These are phyloP conservation scores for Dicyrtoma fusca DNA, from an alignment of 2,888 invertebrate species.

Conservation along the genomic window DNA sequence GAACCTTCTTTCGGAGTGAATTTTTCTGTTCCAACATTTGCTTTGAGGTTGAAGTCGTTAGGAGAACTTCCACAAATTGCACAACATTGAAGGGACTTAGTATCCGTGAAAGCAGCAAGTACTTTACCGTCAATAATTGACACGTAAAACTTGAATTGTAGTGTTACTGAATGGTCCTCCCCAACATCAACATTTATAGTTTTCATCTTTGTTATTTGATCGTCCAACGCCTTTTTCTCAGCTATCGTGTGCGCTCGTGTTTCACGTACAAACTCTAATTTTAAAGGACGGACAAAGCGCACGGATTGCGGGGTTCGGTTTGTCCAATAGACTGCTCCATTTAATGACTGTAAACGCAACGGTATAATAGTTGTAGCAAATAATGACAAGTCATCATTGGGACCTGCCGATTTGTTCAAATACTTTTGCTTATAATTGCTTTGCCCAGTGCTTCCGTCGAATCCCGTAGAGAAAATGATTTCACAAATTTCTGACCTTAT, in stretches of 20 bases:
- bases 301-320: conserved; percentile 34
- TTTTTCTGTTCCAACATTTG: neutral
- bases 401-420: no score
- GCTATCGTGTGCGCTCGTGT: neutral
- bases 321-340: conserved; percentile 11
- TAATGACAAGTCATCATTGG: no score
- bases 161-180: neutral
- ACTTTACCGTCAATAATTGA: conserved; percentile 42
- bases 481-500: neutral
- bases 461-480: neutral
- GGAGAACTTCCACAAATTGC: conserved; percentile 33
- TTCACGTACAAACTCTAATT: conserved; percentile 36
- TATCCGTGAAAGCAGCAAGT: conserved; percentile 7
- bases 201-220: conserved; percentile 20
- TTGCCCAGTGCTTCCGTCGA: no score
- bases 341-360: neutral
- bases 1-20: neutral
- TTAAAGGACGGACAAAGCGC: conserved; percentile 26
- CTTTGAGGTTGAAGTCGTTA: conserved; percentile 5
- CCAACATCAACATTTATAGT: neutral
- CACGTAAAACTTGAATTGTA: conserved; percentile 11
- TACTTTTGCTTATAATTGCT: no score
- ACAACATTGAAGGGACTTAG: conserved; percentile 18
- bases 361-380: conserved; percentile 13
- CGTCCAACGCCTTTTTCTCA: neutral